A percentile compares a stretch with the other conserved stretches of the same genome.
Conservation (phyloP, 2,113 vertebrate genomes). For the Mus musculus region DNA sequence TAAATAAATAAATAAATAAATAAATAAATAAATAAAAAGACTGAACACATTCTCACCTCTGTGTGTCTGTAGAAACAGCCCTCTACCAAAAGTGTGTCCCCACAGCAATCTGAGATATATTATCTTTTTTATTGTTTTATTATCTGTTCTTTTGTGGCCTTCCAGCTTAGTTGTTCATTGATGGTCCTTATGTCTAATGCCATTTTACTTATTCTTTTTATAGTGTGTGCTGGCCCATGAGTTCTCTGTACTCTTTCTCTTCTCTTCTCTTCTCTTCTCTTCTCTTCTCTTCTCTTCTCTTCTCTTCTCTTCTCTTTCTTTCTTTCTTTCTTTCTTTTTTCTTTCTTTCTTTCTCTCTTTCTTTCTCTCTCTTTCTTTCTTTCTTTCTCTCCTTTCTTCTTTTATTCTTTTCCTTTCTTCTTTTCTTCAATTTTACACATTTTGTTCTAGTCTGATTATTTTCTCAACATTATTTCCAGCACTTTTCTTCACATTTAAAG, state of each 20-base stretch:
- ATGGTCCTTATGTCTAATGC: not conserved
- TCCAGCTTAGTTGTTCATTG: not conserved
- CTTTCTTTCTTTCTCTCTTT: too few species aligned
- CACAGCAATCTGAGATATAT: not conserved
- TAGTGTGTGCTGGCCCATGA: not conserved
- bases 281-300: not conserved
- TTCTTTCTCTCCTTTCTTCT: not conserved
- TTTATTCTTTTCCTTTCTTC: too few species aligned
- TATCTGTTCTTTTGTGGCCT: not conserved
- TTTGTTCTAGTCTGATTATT: not conserved
- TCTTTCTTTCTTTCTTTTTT: too few species aligned
- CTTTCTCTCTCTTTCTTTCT: too few species aligned
- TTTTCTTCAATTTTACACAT: not conserved
- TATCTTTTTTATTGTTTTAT: not conserved
- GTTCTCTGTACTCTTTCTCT: not conserved
- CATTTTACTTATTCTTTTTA: not conserved
- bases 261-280: not conserved
- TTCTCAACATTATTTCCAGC: conserved; percentile 31
- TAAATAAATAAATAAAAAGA: not conserved
- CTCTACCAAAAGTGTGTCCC: not conserved
- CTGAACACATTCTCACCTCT: not conserved
- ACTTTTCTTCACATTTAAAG: not conserved
- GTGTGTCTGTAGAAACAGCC: not conserved
- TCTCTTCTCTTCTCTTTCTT: too few species aligned
- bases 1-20: too few species aligned